A percentile compares a stretch with the other conserved stretches of the same genome.
phyloP scores from a whole-genome alignment of 2,888 invertebrate species.

The Helobdella robusta region DNA sequence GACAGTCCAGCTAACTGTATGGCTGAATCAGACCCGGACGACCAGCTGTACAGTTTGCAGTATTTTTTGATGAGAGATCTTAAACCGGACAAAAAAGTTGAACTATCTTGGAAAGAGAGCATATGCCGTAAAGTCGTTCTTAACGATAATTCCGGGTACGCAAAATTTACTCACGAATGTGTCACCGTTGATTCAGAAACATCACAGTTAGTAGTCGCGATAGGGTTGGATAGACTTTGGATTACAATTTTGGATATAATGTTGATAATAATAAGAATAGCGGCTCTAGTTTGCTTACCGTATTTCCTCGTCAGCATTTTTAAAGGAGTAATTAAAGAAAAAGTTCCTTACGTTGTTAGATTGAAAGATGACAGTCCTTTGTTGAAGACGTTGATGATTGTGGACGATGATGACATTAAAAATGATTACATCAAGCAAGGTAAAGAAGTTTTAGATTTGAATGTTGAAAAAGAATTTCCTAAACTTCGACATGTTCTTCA shows the following conservation, averaged over 20 bases:
- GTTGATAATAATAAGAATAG: conserved; percentile 8
- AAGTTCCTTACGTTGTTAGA: conserved; percentile 17
- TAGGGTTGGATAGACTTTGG: conserved; percentile 5
- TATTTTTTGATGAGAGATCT: conserved; percentile 34
- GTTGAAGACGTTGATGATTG: background rate
- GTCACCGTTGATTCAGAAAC: conserved; percentile 11
- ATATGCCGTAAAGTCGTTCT: conserved; percentile 41
- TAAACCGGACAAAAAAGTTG: background rate
- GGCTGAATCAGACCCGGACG: conserved; percentile 32
- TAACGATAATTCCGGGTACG: conserved; percentile 35
- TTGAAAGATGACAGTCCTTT: background rate
- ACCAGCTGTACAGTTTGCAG: conserved; percentile 32
- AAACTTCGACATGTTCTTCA: conserved; percentile 15
- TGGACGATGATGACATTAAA: background rate
- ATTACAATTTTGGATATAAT: background rate
- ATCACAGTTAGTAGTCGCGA: background rate
- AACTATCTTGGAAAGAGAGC: conserved; percentile 33
- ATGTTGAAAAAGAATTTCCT: conserved; percentile 14
- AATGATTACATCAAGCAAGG: background rate
- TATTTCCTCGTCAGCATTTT: conserved; percentile 7
- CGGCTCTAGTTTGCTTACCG: conserved; percentile 11
- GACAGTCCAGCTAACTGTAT: conserved; percentile 44
- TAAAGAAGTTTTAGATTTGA: conserved; percentile 16
- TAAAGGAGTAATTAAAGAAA: conserved; percentile 20
- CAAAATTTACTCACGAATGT: conserved; percentile 30